These are phyloP conservation scores for Atlantisia rogersi DNA, from an alignment of 2,113 vertebrate genomes.

Conservation along the genomic window DNA sequence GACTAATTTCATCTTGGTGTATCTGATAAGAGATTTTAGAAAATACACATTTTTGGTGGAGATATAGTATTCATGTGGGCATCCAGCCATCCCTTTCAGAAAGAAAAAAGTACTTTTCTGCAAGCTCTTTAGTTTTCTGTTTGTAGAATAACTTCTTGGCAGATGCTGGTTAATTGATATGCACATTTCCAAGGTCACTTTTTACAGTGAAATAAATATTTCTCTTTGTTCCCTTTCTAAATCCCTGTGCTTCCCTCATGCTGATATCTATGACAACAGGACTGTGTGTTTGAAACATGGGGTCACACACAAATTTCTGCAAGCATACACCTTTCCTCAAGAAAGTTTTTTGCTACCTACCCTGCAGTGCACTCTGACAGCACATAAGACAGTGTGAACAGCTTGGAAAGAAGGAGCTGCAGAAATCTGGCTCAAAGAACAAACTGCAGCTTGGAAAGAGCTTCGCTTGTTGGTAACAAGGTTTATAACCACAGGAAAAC, in stretches of 20 bases:
- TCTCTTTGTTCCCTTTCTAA: conserved; percentile 17
- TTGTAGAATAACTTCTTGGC: conserved; percentile 62
- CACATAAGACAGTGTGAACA: rapidly evolving
- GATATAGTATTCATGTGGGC: conserved; percentile 38
- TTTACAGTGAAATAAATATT: conserved; percentile 25
- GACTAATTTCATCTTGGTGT: conserved; percentile 43
- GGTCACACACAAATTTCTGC: not conserved
- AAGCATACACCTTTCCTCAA: not conserved
- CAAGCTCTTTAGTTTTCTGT: conserved; percentile 42
- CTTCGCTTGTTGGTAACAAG: not conserved
- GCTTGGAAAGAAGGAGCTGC: not conserved
- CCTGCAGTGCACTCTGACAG: not conserved
- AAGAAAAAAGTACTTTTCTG: conserved; percentile 6
- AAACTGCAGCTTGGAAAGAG: not conserved
- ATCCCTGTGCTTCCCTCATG: not conserved
- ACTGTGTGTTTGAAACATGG: not conserved
- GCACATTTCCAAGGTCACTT: conserved; percentile 67
- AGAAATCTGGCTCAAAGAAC: not conserved
- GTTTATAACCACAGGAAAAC: not conserved
- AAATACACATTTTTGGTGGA: conserved; percentile 42
- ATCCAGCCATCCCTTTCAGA: conserved; percentile 55
- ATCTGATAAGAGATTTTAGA: conserved; percentile 41
- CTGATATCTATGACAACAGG: not conserved
- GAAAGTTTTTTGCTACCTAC: not conserved
- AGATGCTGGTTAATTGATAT: conserved; percentile 61